Conservation (phyloP, 2,888 invertebrate genomes). For the Lepidocyrtoides sp. region DNA sequence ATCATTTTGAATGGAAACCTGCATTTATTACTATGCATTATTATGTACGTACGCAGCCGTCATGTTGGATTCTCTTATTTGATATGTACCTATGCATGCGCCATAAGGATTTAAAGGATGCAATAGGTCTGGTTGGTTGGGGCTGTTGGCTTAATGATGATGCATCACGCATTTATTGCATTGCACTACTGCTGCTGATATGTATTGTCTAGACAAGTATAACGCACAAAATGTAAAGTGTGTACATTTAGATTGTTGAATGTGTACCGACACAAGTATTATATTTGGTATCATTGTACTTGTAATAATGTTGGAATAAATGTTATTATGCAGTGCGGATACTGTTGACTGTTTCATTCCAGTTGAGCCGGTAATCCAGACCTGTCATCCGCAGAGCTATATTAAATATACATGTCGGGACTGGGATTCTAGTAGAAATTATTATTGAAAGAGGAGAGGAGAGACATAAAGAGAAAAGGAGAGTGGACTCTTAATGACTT, state of each 20-base stretch:
- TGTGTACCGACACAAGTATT: conserved; percentile 23
- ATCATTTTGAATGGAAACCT: conserved; percentile 55
- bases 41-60: conserved; percentile 45
- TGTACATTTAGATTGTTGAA: too few species aligned
- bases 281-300: conserved; percentile 13
- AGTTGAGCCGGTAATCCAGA: conserved; percentile 79
- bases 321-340: background rate
- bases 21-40: conserved; percentile 47
- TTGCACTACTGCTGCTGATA: background rate
- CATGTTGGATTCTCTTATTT: conserved; percentile 46
- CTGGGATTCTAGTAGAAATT: background rate
- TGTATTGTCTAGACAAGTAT: conserved; percentile 48
- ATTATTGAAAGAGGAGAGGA: background rate
- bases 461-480: background rate
- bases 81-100: background rate
- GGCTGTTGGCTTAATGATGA: conserved; percentile 26
- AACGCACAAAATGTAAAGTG: conserved; percentile 9
- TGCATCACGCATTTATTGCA: conserved; percentile 53
- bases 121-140: conserved; percentile 28
- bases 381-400: conserved; percentile 74
- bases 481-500: conserved; percentile 72
- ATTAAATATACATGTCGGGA: conserved; percentile 52
- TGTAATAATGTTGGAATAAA: background rate
- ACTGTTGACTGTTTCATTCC: conserved; percentile 71
- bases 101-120: conserved; percentile 33